Percentiles rank a stretch among this genome's conserved stretches.
phyloP scores from a whole-genome alignment of 2,113 vertebrate genomes.

The Meles meles region DNA sequence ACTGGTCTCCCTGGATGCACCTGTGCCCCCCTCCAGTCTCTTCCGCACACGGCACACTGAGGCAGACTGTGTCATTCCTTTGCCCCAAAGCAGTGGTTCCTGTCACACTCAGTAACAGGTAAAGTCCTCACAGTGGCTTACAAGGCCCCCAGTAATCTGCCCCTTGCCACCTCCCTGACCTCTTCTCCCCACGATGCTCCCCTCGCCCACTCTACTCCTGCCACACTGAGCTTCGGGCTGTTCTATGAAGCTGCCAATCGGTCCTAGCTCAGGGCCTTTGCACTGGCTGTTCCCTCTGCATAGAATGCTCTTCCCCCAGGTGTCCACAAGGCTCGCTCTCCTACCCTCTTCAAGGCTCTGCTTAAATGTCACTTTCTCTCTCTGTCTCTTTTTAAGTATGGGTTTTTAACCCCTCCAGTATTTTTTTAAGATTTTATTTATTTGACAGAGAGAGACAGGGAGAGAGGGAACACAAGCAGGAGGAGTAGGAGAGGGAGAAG shows the following conservation, averaged over 20 bases:
- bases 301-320: neutral
- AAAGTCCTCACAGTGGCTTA: neutral
- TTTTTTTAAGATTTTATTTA: too few relatives aligned
- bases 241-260: neutral
- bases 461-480: too few relatives aligned
- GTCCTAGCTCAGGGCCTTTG: neutral
- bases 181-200: neutral
- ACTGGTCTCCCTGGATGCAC: accelerated
- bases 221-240: neutral
- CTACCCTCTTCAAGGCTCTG: neutral
- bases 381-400: neutral
- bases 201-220: neutral
- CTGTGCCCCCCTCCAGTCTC: accelerated
- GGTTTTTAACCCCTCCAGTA: too few relatives aligned
- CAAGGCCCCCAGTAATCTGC: neutral
- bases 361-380: neutral
- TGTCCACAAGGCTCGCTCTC: neutral
- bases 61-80: accelerated
- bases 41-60: accelerated
- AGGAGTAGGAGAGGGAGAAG: too few relatives aligned
- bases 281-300: neutral
- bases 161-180: too few relatives aligned
- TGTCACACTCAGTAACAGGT: neutral
- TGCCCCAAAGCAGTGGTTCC: neutral
- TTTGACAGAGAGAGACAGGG: too few relatives aligned